Percentiles rank a stretch among this genome's conserved stretches.
Evolutionary conservation across 2,113 vertebrate species (phyloP).

Genomic region (Toxostoma redivivum): DNA sequence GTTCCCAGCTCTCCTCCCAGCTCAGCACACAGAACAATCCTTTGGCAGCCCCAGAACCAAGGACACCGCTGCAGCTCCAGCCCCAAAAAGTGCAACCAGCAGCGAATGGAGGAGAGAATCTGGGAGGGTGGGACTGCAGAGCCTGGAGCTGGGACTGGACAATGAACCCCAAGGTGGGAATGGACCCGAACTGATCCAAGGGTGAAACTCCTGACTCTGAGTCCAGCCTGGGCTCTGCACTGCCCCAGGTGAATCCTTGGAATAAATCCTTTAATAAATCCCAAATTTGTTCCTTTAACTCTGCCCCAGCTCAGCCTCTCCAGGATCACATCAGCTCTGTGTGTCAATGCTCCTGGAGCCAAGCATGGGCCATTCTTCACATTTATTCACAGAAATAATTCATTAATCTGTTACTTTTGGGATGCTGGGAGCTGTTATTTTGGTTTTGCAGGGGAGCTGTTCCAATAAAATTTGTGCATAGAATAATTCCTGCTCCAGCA

Average conservation of each 20-base stretch:
- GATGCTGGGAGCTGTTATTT: neutral
- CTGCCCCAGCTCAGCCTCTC: neutral
- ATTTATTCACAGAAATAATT: neutral
- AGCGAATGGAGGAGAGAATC: too few species aligned
- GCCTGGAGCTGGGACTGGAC: neutral
- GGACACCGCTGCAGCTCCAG: too few species aligned
- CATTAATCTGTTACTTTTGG: neutral
- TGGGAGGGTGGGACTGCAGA: too few species aligned
- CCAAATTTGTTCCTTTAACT: neutral
- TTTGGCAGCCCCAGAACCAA: too few species aligned
- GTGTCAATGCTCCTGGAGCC: neutral
- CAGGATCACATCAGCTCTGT: neutral
- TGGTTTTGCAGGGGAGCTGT: neutral
- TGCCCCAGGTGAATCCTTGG: neutral
- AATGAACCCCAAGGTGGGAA: neutral
- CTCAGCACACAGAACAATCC: neutral
- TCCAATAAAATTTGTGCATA: neutral
- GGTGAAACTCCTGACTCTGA: neutral
- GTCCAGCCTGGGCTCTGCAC: neutral
- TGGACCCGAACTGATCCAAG: neutral
- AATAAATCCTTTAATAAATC: neutral
- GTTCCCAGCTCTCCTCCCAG: neutral
- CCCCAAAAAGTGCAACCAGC: too few species aligned
- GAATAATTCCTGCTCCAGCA: neutral
- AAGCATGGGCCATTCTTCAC: rapidly evolving